Evolutionary conservation across 2,113 vertebrate genomes (phyloP), one percentile per base, ranked within the genome.

Genomic region (Phainopepla nitens): DNA sequence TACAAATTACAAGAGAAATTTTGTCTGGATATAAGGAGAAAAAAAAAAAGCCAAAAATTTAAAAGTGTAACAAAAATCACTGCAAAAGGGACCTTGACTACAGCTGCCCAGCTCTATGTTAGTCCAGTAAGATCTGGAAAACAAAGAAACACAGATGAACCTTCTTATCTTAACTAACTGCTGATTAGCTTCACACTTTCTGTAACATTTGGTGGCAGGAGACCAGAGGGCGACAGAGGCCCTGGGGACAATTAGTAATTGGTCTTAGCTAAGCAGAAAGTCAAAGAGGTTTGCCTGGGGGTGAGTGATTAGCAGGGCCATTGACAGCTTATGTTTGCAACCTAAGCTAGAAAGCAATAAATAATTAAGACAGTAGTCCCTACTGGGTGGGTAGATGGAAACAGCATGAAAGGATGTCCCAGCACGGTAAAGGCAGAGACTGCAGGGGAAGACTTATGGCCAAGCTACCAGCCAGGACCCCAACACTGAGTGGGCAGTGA

Each of bases 401-500:
- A 33, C 2, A 31, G 8, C 20, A 15, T 5, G 42, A 62, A 54
- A 41, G 23, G 33, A 12, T 41, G 41, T 29, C 6, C 1, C 1
- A 44, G 24, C 15, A 22, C 1, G 4, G 25, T 62, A 77, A 91
- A 58, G 21, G 10, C 54, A 49, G n/a, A 80, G 36, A 7, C 19
- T 78, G 50, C 31, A 31, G 17, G 22, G 22, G 9, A 60, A 33
- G 3, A 47, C 19, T 33, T 29, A 1, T 5, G 2, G 27, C 8
- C 39, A 51, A 64, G 33, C 11, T 36, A 9, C 7, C 53, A 73
- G 11, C 24, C 45, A 41, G 57, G 25, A 53, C 15, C 24, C 13
- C 6, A 0, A 0, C 12, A 8, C 0, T 10, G 49, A 16, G 20
- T 3, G 36, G 18, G 60, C 41, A 64, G 12, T 16, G 41, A 3